Conservation (phyloP, 1,140 invertebrate genomes). For the Zaprionus lachaisei region DNA sequence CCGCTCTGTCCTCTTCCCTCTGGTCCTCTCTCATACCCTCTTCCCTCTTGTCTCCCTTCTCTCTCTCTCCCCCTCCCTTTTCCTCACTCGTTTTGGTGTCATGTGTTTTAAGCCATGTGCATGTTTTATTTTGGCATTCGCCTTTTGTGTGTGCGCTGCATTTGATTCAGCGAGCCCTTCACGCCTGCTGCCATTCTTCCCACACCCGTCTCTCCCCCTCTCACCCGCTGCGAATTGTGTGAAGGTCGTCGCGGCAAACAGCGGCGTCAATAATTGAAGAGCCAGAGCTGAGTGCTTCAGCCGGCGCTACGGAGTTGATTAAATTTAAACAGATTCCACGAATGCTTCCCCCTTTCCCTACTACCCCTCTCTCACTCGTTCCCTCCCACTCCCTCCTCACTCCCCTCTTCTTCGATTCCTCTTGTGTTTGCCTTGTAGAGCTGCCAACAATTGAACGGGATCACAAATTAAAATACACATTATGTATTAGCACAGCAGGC, state of each 20-base stretch:
- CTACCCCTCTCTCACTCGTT: background rate
- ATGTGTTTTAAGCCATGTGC: slow-evolving; percentile 79
- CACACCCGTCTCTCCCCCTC: background rate
- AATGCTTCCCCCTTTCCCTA: background rate
- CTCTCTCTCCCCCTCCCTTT: background rate
- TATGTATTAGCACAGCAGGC: slow-evolving; percentile 26
- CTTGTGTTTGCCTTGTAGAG: slow-evolving; percentile 63
- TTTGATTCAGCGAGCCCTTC: slow-evolving; percentile 33
- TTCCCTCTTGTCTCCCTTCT: background rate
- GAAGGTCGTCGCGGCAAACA: slow-evolving; percentile 60
- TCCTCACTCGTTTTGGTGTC: slow-evolving; percentile 56
- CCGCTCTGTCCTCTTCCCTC: background rate
- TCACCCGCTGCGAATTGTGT: slow-evolving; percentile 53
- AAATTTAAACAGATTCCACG: slow-evolving; percentile 63
- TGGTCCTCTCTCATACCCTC: background rate
- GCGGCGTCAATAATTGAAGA: slow-evolving; percentile 79
- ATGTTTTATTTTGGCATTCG: slow-evolving; percentile 76
- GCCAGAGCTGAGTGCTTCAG: slow-evolving; percentile 48
- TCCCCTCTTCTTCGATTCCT: slow-evolving; percentile 62
- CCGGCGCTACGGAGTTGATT: slow-evolving; percentile 60
- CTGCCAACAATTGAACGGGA: slow-evolving; percentile 54
- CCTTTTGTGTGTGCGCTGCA: slow-evolving; percentile 63
- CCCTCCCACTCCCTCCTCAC: too few species aligned
- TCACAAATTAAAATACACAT: slow-evolving; percentile 15
- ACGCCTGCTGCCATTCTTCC: background rate